Evolutionary conservation across 2,888 invertebrate species (phyloP).

Genomic region (Bombyx huttoni): DNA sequence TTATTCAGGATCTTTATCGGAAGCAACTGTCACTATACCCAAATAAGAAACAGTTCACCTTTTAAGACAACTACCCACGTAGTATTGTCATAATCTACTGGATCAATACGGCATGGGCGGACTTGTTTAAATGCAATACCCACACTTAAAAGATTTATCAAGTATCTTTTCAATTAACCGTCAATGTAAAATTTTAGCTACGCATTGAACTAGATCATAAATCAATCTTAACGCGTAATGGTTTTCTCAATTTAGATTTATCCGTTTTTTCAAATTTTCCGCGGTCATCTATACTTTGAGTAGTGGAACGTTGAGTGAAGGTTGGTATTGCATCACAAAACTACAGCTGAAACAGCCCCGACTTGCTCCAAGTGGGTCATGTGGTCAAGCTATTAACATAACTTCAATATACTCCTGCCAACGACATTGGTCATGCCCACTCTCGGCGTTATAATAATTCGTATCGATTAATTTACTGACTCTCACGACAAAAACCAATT

Average conservation of each 20-base stretch:
- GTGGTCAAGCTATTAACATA: slow-evolving; percentile 44
- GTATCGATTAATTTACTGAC: too few species aligned
- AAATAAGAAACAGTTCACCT: slow-evolving; percentile 32
- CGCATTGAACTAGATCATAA: neutral
- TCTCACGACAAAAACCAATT: too few species aligned
- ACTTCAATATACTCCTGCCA: slow-evolving; percentile 34
- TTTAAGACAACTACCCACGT: slow-evolving; percentile 30
- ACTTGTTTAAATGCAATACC: slow-evolving; percentile 32
- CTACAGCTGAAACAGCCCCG: slow-evolving; percentile 38
- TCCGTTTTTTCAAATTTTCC: neutral
- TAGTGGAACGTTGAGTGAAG: slow-evolving; percentile 20
- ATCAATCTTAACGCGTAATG: neutral
- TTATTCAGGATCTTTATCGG: slow-evolving; percentile 6
- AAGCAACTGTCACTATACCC: slow-evolving; percentile 12
- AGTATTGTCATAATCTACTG: slow-evolving; percentile 14
- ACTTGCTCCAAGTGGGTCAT: slow-evolving; percentile 58
- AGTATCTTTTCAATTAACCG: slow-evolving; percentile 14
- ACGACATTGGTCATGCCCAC: slow-evolving; percentile 13
- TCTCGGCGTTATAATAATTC: neutral
- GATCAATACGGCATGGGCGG: slow-evolving; percentile 37
- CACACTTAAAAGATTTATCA: slow-evolving; percentile 40
- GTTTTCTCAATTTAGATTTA: neutral
- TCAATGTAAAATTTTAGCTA: neutral
- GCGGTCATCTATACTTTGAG: neutral
- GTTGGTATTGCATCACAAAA: slow-evolving; percentile 41